Percentiles rank a stretch among this genome's conserved stretches.
phyloP scores from a whole-genome alignment of 2,113 vertebrate species.

The Bubalus kerabau region DNA sequence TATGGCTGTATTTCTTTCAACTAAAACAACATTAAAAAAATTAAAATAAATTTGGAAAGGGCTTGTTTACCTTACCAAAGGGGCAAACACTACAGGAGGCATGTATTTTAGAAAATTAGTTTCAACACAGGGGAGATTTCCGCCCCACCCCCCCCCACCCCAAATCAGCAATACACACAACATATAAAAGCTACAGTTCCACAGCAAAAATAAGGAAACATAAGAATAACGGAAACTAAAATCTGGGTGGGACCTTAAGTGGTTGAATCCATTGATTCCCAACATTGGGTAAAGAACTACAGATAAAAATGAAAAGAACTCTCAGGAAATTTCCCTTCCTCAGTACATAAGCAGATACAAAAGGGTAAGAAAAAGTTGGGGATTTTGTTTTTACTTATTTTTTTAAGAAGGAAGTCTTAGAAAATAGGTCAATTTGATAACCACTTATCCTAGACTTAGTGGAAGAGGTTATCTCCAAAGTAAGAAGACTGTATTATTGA shows the following conservation, averaged over 20 bases:
- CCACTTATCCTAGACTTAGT: not conserved
- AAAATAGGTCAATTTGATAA: not conserved
- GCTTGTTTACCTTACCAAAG: not conserved
- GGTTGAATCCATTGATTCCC: not conserved
- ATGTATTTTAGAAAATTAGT: not conserved
- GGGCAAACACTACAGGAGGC: not conserved
- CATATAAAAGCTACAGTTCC: not conserved
- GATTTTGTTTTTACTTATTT: not conserved
- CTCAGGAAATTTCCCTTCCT: not conserved
- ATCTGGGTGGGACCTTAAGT: not conserved
- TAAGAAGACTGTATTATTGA: not conserved
- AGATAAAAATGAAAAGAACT: not conserved
- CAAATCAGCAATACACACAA: not conserved
- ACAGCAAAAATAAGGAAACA: not conserved
- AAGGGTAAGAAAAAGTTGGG: not conserved
- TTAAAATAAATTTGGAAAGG: not conserved
- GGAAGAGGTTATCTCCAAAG: not conserved
- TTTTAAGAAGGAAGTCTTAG: not conserved
- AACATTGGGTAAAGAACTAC: not conserved
- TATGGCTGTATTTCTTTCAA: not conserved
- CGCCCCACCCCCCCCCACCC: accelerated
- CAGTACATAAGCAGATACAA: not conserved
- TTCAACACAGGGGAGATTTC: not conserved
- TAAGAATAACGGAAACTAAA: not conserved
- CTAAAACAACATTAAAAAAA: not conserved